phyloP scores from a whole-genome alignment of 1,140 invertebrate genomes.

The Patella vulgata region DNA sequence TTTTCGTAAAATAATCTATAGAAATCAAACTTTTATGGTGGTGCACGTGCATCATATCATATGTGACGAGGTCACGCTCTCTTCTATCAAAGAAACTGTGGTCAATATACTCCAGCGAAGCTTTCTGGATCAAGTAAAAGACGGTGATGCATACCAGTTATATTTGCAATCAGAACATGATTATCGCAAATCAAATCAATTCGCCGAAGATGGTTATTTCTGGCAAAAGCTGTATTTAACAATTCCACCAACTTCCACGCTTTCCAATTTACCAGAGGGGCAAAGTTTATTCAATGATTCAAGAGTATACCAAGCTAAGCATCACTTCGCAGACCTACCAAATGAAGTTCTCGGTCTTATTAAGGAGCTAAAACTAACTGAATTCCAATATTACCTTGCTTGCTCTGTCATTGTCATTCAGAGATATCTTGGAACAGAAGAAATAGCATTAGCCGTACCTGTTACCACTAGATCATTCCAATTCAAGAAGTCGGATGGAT shows the following conservation, averaged over 20 bases:
- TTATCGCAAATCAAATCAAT: not conserved
- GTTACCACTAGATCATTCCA: not conserved
- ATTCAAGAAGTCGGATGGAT: not conserved
- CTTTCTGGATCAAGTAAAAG: not conserved
- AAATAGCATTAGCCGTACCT: not conserved
- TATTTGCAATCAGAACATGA: not conserved
- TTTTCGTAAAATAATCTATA: too few relatives aligned
- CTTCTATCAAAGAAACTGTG: not conserved
- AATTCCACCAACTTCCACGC: not conserved
- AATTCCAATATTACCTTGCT: conserved; percentile 3
- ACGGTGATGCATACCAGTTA: not conserved
- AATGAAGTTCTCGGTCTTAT: not conserved
- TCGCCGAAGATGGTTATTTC: not conserved
- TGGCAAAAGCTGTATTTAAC: conserved; percentile 1
- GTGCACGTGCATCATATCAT: not conserved
- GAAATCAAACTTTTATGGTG: too few relatives aligned
- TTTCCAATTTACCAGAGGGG: not conserved
- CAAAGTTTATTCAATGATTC: not conserved
- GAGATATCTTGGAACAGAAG: conserved; percentile 3
- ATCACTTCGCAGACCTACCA: not conserved
- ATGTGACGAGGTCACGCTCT: not conserved
- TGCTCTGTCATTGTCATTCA: conserved; percentile 2
- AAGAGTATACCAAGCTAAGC: not conserved
- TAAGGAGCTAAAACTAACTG: not conserved
- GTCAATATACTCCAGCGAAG: not conserved